Evolutionary conservation across 2,797 vertebrate genomes (phyloP), one percentile per base, ranked within the genome.

Genomic region (Gallinago nigripennis): DNA sequence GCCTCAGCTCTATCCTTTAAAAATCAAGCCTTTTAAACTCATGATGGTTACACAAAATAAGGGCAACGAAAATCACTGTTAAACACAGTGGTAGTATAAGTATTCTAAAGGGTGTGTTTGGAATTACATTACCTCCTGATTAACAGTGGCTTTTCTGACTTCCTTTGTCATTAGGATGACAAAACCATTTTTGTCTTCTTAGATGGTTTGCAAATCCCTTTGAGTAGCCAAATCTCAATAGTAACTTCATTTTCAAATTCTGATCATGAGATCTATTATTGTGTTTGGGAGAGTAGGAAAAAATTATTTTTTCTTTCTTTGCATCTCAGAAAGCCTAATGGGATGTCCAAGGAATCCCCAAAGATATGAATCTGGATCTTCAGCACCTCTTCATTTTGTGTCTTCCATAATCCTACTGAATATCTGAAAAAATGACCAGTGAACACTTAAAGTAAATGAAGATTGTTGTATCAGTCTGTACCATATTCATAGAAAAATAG

Each of bases 361-460:
- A n/a, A 83, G 75, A 58, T 79, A 86, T 66, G 92, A 87, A 94
- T 76, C 64, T 76, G 39, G 43, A 90, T 90, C 60, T 95, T 86
- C 72, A 77, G 7, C 18, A 21, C 14, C 30, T 90, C 31, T 94
- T 92, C 3, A 25, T 83, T 87, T 71, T 90, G 8, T 50, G 39
- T 78, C 10, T 53, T 81, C 53, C 50, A 92, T 89, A 82, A 43
- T 15, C 5, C 43, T 80, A 11, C 0, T 94, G 83, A 84, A 66
- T 91, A 92, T 80, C 39, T 68, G 75, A 89, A 87, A 70, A 63
- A 90, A 58, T 8, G 79, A 93, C 71, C 39, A 66, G 23, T 43
- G 33, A 84, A 71, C 9, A 8, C 51, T 70, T 89, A 91, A 82
- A 91, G 39, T 71, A 92, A 96, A 88, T 48, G 11, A 61, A 90